Conservation (phyloP, 2,113 vertebrate species). For the Conger conger region DNA sequence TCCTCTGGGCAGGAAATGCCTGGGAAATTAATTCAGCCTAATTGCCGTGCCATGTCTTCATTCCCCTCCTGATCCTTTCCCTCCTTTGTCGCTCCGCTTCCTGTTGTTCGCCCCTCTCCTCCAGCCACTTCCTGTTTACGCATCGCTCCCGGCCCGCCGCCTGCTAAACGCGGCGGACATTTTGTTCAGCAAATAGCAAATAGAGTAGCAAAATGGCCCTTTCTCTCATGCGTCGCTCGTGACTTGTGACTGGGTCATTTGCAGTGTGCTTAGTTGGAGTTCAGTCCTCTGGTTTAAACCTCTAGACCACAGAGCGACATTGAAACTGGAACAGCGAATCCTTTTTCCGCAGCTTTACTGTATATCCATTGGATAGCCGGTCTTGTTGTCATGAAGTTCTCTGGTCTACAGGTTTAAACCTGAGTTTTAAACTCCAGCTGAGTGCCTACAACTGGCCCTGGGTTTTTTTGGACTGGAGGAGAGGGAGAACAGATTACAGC, state of each 20-base stretch:
- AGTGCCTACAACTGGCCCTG: too few species aligned
- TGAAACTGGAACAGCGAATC: too few species aligned
- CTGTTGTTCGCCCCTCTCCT: constrained; percentile 53
- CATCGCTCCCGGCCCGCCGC: constrained; percentile 28
- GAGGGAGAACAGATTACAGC: background rate
- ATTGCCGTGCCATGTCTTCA: constrained; percentile 14
- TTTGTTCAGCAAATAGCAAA: background rate
- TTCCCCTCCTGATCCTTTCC: constrained; percentile 28
- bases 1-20: constrained; percentile 36
- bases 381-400: too few species aligned
- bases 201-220: background rate
- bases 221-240: too few species aligned
- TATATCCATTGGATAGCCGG: too few species aligned
- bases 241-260: too few species aligned
- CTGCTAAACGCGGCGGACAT: constrained; percentile 23
- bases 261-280: too few species aligned
- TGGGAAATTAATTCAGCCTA: constrained; percentile 40
- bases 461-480: background rate
- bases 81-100: constrained; percentile 42
- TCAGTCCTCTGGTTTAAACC: too few species aligned
- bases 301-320: too few species aligned
- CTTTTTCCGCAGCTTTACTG: too few species aligned
- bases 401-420: too few species aligned
- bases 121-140: constrained; percentile 21
- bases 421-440: too few species aligned